A percentile compares a stretch with the other conserved stretches of the same genome.
Evolutionary conservation across 2,888 invertebrate genomes (phyloP).

Genomic region (Aplocera efformata): DNA sequence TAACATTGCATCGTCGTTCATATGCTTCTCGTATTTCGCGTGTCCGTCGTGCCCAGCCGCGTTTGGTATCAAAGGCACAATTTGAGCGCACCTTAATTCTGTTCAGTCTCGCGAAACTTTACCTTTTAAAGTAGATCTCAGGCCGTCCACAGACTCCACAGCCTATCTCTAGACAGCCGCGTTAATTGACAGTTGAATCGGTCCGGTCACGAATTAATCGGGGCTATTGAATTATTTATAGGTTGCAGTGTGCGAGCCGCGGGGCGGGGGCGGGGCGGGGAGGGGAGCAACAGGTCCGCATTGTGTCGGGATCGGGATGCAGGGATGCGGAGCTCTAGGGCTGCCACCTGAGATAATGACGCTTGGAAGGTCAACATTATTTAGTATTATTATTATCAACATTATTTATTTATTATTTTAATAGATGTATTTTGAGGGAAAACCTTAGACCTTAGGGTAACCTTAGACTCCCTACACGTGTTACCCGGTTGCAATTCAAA

Average conservation of each 20-base stretch:
- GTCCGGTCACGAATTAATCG: conserved; percentile 73
- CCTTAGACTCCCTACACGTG: too few species aligned
- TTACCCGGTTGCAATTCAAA: too few species aligned
- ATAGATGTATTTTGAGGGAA: too few species aligned
- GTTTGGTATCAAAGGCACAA: neutral
- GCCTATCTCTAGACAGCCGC: conserved; percentile 35
- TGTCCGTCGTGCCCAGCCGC: neutral
- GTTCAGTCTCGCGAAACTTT: conserved; percentile 7
- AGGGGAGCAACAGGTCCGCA: conserved; percentile 65
- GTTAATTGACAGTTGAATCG: conserved; percentile 78
- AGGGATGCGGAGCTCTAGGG: conserved; percentile 58
- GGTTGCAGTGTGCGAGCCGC: conserved; percentile 52
- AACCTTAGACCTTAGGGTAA: too few species aligned
- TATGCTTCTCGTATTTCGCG: too few species aligned
- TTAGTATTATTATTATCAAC: too few species aligned
- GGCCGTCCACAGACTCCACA: conserved; percentile 7
- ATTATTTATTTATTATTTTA: too few species aligned
- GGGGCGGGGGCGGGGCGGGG: conserved; percentile 27
- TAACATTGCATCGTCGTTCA: too few species aligned
- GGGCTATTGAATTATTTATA: conserved; percentile 72
- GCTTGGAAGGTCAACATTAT: too few species aligned
- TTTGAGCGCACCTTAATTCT: conserved; percentile 7
- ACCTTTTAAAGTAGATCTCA: conserved; percentile 19
- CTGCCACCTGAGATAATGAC: conserved; percentile 23
- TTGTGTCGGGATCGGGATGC: conserved; percentile 60